phyloP scores from a whole-genome alignment of 1,140 invertebrate species.

The Drosophila nasuta region DNA sequence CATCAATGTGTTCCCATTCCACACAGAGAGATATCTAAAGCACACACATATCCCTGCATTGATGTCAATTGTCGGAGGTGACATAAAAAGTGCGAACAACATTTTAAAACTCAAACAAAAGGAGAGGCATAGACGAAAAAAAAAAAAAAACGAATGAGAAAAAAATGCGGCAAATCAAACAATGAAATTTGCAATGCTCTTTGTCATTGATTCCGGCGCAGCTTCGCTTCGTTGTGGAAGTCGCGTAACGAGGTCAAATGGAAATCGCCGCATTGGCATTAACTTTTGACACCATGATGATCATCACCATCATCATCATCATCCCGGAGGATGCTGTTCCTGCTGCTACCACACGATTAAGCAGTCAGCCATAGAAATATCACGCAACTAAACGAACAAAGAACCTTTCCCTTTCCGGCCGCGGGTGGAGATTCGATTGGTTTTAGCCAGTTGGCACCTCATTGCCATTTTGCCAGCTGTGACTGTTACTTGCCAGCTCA shows the following conservation, averaged over 20 bases:
- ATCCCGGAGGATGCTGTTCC: neutral
- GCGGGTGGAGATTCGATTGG: slow-evolving; percentile 3
- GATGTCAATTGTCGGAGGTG: slow-evolving; percentile 71
- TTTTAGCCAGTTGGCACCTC: slow-evolving; percentile 42
- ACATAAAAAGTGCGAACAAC: slow-evolving; percentile 66
- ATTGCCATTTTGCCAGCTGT: slow-evolving; percentile 52
- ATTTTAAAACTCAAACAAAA: slow-evolving; percentile 68
- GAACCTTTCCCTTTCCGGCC: slow-evolving; percentile 51
- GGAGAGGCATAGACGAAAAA: slow-evolving; percentile 31
- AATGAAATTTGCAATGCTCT: slow-evolving; percentile 60
- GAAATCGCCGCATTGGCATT: slow-evolving; percentile 81
- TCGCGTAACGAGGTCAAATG: slow-evolving; percentile 79
- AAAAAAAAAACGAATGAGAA: too few relatives aligned
- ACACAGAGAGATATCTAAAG: slow-evolving; percentile 7
- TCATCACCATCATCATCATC: slow-evolving; percentile 39
- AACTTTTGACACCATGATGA: slow-evolving; percentile 72
- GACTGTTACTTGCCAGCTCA: slow-evolving; percentile 1
- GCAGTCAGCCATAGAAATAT: slow-evolving; percentile 78
- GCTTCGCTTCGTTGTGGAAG: slow-evolving; percentile 29
- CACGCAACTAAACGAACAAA: slow-evolving; percentile 78
- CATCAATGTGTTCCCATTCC: neutral
- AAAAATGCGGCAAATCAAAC: slow-evolving; percentile 43
- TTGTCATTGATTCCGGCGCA: slow-evolving; percentile 57
- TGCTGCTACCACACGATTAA: slow-evolving; percentile 69
- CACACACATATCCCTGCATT: slow-evolving; percentile 16